Evolutionary conservation across 2,888 invertebrate species (phyloP).

Genomic region (Cosmorhoe ocellata): DNA sequence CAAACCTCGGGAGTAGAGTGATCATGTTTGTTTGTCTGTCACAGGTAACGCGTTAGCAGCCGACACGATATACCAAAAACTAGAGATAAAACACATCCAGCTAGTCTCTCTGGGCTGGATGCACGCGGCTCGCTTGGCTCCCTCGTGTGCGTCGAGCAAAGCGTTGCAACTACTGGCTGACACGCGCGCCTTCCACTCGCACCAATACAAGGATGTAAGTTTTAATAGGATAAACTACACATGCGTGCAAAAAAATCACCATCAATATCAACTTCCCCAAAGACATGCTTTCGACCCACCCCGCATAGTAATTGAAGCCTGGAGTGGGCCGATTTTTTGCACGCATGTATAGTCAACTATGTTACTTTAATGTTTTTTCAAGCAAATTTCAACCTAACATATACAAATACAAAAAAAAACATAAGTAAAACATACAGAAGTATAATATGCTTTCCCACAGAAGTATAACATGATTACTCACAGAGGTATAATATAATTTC

Average conservation of each 20-base stretch:
- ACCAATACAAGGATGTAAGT: conserved; percentile 94
- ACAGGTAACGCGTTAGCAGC: conserved; percentile 89
- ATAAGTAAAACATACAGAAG: too few species aligned
- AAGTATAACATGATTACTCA: too few species aligned
- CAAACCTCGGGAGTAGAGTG: too few species aligned
- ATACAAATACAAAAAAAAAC: too few species aligned
- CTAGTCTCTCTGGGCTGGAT: conserved; percentile 95
- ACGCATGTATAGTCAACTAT: too few species aligned
- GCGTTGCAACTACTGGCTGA: conserved; percentile 87
- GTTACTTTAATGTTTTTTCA: too few species aligned
- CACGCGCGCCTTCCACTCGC: conserved; percentile 92
- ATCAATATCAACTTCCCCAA: conserved; percentile 76
- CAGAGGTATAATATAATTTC: too few species aligned
- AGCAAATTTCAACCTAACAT: too few species aligned
- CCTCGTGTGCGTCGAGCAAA: conserved; percentile 87
- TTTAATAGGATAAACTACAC: background rate
- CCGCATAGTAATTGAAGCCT: too few species aligned
- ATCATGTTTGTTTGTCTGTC: background rate
- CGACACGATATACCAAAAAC: conserved; percentile 86
- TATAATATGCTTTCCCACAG: too few species aligned
- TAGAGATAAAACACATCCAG: conserved; percentile 97
- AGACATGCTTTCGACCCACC: conserved; percentile 75
- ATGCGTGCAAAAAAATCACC: too few species aligned
- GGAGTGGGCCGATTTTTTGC: too few species aligned
- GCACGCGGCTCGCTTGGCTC: conserved; percentile 88